Percentiles rank a stretch among this genome's conserved stretches.
Conservation (phyloP, 1,140 invertebrate genomes). For the Leguminivora glycinivorella region DNA sequence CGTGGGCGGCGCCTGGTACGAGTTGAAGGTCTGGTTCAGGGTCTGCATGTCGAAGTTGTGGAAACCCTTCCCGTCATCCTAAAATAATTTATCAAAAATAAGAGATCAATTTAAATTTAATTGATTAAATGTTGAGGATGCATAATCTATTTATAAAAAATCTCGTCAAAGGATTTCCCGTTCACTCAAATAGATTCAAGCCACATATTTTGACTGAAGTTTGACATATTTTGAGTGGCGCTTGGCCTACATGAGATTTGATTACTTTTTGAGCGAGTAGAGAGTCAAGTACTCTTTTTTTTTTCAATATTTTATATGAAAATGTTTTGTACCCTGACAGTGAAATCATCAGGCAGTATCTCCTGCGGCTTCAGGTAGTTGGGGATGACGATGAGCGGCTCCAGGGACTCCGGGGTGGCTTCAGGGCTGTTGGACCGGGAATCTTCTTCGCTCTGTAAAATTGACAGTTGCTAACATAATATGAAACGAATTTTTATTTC, state of each 20-base stretch:
- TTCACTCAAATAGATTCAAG: no score
- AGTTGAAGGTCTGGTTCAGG: conserved; percentile 34
- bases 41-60: conserved; percentile 46
- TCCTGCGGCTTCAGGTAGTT: conserved; percentile 41
- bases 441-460: conserved; percentile 40
- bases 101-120: neutral
- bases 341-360: conserved; percentile 25
- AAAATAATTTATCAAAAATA: conserved; percentile 13
- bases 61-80: conserved; percentile 42
- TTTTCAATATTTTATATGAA: no score
- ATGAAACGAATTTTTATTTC: no score
- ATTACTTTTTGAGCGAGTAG: no score
- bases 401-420: conserved; percentile 36
- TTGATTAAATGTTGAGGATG: no score
- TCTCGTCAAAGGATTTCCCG: no score
- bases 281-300: no score
- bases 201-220: no score
- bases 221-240: no score
- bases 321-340: conserved; percentile 18
- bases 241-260: no score
- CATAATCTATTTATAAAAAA: no score
- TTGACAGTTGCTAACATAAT: neutral
- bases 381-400: conserved; percentile 60
- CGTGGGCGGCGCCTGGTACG: conserved; percentile 42
- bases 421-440: conserved; percentile 42